phyloP scores from a whole-genome alignment of 2,888 invertebrate genomes.

The Melinaea menophilus region DNA sequence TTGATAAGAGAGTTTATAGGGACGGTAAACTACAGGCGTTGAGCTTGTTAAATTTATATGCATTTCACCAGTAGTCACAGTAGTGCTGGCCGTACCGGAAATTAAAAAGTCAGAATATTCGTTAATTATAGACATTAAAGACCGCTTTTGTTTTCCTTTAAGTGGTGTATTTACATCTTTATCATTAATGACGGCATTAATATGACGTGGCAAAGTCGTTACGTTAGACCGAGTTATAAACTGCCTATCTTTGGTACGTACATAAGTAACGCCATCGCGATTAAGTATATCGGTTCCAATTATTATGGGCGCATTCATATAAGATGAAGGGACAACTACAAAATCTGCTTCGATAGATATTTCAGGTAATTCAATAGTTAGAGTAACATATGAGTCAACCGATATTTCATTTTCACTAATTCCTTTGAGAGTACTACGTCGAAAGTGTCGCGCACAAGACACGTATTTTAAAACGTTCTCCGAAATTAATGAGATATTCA shows the following conservation, averaged over 20 bases:
- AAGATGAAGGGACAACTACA: slow-evolving; percentile 26
- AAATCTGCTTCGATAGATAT: slow-evolving; percentile 32
- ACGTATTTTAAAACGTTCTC: slow-evolving; percentile 21
- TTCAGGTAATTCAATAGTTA: slow-evolving; percentile 23
- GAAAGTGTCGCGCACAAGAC: slow-evolving; percentile 8
- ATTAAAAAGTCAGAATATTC: too few species aligned
- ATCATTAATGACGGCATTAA: slow-evolving; percentile 31
- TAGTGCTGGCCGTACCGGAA: too few species aligned
- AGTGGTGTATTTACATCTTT: slow-evolving; percentile 33
- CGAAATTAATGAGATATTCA: slow-evolving; percentile 11
- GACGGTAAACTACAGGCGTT: too few species aligned
- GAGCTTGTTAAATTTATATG: too few species aligned
- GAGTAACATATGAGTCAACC: slow-evolving; percentile 18
- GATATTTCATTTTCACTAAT: slow-evolving; percentile 21
- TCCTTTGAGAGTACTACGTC: slow-evolving; percentile 17
- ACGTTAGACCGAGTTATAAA: slow-evolving; percentile 35
- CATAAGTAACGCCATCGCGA: too few species aligned
- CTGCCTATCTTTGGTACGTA: too few species aligned
- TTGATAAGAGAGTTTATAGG: too few species aligned
- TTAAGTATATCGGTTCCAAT: too few species aligned
- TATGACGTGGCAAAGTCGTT: not conserved
- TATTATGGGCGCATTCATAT: too few species aligned
- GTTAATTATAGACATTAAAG: slow-evolving; percentile 14
- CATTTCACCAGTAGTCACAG: too few species aligned
- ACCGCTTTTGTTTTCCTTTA: too few species aligned